phyloP scores from a whole-genome alignment of 2,888 invertebrate genomes.

The Omphaloscelis lunosa region DNA sequence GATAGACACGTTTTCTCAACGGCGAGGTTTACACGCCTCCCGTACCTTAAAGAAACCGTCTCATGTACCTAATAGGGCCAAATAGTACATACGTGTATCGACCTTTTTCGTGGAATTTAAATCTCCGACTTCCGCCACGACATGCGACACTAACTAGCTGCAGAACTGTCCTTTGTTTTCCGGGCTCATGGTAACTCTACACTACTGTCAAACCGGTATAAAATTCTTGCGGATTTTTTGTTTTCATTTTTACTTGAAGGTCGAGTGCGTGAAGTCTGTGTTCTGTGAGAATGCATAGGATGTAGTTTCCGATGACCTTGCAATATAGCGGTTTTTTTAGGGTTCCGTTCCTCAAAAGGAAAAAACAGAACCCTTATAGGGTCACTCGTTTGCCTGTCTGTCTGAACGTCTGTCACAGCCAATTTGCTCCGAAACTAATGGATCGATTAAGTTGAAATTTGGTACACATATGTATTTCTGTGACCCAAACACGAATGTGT shows the following conservation, averaged over 20 bases:
- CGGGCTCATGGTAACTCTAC: conserved; percentile 31
- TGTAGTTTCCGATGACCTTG: conserved; percentile 37
- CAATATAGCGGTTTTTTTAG: not conserved
- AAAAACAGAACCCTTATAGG: too few relatives aligned
- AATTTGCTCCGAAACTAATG: too few relatives aligned
- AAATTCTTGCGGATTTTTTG: conserved; percentile 16
- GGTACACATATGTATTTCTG: too few relatives aligned
- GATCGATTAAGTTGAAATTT: too few relatives aligned
- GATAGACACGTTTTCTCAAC: too few relatives aligned
- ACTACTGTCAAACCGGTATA: conserved; percentile 37
- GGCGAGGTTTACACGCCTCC: too few relatives aligned
- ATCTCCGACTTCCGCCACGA: conserved; percentile 24
- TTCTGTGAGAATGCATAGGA: conserved; percentile 13
- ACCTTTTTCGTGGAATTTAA: conserved; percentile 24
- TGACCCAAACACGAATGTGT: too few relatives aligned
- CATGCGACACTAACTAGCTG: conserved; percentile 13
- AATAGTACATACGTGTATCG: not conserved
- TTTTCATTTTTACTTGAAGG: conserved; percentile 39
- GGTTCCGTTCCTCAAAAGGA: too few relatives aligned
- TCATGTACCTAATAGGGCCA: too few relatives aligned
- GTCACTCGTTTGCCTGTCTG: too few relatives aligned
- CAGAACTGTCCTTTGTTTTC: conserved; percentile 43
- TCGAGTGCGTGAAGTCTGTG: conserved; percentile 22
- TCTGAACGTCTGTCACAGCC: too few relatives aligned
- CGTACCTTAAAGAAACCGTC: too few relatives aligned